Conservation (phyloP, 2,888 invertebrate species). For the Eupithecia abbreviata region DNA sequence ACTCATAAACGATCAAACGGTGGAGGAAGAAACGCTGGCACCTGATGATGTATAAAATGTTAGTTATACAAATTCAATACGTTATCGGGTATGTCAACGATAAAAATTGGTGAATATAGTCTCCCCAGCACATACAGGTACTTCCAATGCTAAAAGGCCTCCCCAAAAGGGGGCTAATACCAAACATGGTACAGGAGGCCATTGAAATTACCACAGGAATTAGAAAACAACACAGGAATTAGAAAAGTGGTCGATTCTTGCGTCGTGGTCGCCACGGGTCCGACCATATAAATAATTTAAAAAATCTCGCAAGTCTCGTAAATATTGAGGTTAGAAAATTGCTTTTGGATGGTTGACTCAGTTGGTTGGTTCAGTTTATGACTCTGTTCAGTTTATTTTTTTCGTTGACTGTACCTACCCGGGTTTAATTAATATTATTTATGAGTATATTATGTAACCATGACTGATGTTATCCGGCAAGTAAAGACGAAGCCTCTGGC, state of each 20-base stretch:
- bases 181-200: neutral
- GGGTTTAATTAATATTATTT: neutral
- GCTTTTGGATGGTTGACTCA: neutral
- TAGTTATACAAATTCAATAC: too few relatives aligned
- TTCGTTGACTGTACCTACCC: neutral
- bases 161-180: neutral
- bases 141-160: neutral
- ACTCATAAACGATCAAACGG: slow-evolving; percentile 11
- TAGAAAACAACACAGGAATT: too few relatives aligned
- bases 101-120: neutral
- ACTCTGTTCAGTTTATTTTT: neutral
- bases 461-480: neutral
- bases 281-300: neutral
- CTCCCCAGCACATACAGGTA: neutral
- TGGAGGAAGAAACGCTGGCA: slow-evolving; percentile 14
- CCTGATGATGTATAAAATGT: slow-evolving; percentile 16
- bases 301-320: neutral
- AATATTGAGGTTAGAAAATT: neutral
- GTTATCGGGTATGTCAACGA: neutral
- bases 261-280: neutral
- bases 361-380: too few relatives aligned
- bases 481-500: neutral
- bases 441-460: neutral
- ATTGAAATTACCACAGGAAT: too few relatives aligned
- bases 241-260: neutral